A percentile compares a stretch with the other conserved stretches of the same genome.
These are phyloP conservation scores for Cryptotis parvus DNA, from an alignment of 2,113 vertebrate genomes.

Conservation along the genomic window DNA sequence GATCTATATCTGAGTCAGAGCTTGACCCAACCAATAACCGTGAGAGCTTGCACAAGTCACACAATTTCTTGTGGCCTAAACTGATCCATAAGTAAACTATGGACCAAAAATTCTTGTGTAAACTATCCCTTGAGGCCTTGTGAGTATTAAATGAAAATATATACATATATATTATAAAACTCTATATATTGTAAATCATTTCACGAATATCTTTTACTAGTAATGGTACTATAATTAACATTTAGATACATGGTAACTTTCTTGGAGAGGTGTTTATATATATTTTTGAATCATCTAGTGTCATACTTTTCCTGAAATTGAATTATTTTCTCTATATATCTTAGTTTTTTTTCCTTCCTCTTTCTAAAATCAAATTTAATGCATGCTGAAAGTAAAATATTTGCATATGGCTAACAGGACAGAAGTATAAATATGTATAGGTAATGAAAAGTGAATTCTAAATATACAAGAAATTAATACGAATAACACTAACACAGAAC, in stretches of 20 bases:
- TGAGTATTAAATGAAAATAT: neutral
- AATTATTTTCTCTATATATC: neutral
- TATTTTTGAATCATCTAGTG: neutral
- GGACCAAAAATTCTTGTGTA: neutral
- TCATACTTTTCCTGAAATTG: neutral
- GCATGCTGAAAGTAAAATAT: neutral
- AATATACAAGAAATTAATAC: neutral
- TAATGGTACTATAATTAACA: neutral
- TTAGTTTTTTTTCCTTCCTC: conserved; percentile 4
- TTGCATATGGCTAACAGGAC: neutral
- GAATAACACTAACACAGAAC: neutral
- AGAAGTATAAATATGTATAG: neutral
- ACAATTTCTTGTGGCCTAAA: neutral
- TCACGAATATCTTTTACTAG: neutral
- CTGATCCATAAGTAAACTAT: neutral
- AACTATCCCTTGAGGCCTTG: neutral
- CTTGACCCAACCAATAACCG: neutral
- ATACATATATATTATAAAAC: neutral
- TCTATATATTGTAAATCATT: neutral
- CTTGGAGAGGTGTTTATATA: neutral
- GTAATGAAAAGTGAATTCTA: neutral
- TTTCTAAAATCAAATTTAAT: conserved; percentile 26
- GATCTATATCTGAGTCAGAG: conserved; percentile 26
- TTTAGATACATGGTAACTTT: conserved; percentile 3
- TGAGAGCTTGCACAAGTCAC: conserved; percentile 27